Base-by-base conservation (phyloP, 1,140 invertebrate genomes). In the Eriosoma lanigerum region DNA sequence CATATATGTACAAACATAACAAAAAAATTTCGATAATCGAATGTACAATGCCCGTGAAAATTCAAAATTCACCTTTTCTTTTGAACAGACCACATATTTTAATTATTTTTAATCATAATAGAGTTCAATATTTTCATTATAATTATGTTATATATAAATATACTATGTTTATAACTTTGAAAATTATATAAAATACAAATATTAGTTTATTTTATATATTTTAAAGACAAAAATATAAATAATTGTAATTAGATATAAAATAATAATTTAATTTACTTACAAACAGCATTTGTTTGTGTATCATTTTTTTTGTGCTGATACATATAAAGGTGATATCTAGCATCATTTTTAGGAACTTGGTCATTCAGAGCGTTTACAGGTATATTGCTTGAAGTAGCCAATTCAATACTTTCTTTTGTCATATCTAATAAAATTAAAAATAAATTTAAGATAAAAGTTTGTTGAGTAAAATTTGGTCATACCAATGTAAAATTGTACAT, bases 261-360 rank as follows among this genome's bases (percentile, higher is more conserved):
- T 32, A n/a, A 9, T n/a, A 21, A 32, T 26, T 72, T 56, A 80
- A 70, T 76, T 46, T 76, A 85, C 86, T 87, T 88, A 96, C 94
- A 92, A 85, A 92, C 89, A 84, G 90, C 93, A 84, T 96, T 92
- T 83, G 92, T 88, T 82, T 92, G 93, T 86, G 97, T 94, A 76
- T 95, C 95, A 87, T 98, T 96, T 84, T 97, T 92, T 0, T 92
- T 93, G 86, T 98, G 96, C 82, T 93, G 92, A 86, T 95, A 98
- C 82, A 92, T 90, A 85, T 93, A 97, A 6, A 99, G 86, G 88
- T 98, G 96, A 87, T 98, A 98, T 84, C 96, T 90, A 17, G 94
- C 95, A 84, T 90, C 89, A 84, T 97, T 92, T 3, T 87, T 88
- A 66, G 96, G 96, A 82, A 98, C 90, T 86, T 93, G 90, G 3